Evolutionary conservation across 1,140 invertebrate species (phyloP).

Genomic region (Trichogramma pretiosum): DNA sequence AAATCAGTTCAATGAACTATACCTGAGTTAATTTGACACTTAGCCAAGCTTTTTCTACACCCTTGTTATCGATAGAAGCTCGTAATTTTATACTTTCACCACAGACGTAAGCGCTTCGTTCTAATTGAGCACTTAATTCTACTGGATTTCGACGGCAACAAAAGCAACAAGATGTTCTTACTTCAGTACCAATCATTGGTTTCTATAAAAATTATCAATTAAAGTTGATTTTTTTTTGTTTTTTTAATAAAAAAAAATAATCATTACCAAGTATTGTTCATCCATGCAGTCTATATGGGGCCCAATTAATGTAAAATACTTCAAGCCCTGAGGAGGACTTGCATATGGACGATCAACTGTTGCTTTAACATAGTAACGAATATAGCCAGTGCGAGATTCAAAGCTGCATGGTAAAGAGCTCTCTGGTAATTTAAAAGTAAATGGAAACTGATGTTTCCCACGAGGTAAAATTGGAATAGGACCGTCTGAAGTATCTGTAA

Average conservation of each 20-base stretch:
- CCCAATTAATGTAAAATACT: slow-evolving; percentile 78
- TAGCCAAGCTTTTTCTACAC: slow-evolving; percentile 61
- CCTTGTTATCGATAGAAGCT: slow-evolving; percentile 71
- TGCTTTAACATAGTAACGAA: slow-evolving; percentile 71
- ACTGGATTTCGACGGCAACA: slow-evolving; percentile 69
- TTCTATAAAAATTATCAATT: slow-evolving; percentile 52
- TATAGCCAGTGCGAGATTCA: slow-evolving; percentile 68
- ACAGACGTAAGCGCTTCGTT: slow-evolving; percentile 71
- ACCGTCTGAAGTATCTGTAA: slow-evolving; percentile 54
- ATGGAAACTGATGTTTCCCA: slow-evolving; percentile 68
- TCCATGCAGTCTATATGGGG: slow-evolving; percentile 83
- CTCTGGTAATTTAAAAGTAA: slow-evolving; percentile 70
- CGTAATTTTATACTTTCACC: slow-evolving; percentile 69
- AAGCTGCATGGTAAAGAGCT: slow-evolving; percentile 71
- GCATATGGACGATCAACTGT: slow-evolving; percentile 77
- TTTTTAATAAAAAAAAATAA: no score
- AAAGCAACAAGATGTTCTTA: slow-evolving; percentile 62
- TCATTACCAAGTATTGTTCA: slow-evolving; percentile 73
- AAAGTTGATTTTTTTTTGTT: no score
- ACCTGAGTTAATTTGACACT: slow-evolving; percentile 66
- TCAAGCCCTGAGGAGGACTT: slow-evolving; percentile 75
- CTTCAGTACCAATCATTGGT: slow-evolving; percentile 61
- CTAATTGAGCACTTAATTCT: slow-evolving; percentile 59
- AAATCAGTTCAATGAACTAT: no score
- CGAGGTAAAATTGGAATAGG: slow-evolving; percentile 67